These are phyloP conservation scores for Gobius niger DNA, from an alignment of 2,113 vertebrate genomes.

Conservation along the genomic window DNA sequence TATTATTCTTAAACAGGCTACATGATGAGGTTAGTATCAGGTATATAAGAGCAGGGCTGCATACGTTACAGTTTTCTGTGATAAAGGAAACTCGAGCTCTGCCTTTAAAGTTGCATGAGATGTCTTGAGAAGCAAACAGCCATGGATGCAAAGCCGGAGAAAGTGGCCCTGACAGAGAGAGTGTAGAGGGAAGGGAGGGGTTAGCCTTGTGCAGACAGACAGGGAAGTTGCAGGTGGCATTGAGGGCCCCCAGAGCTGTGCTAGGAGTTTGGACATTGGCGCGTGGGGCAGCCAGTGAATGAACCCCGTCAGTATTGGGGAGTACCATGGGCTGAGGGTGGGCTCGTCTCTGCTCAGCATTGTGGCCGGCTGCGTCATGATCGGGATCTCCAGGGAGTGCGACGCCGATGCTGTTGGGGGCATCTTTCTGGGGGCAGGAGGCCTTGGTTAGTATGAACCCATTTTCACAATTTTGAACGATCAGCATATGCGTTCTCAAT, in stretches of 20 bases:
- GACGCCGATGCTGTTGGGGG: constrained; percentile 84
- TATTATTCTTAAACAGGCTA: neutral
- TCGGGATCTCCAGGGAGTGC: constrained; percentile 82
- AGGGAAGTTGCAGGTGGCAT: constrained; percentile 15
- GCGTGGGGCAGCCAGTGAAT: constrained; percentile 66
- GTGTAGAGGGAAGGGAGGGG: constrained; percentile 26
- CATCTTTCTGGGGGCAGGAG: constrained; percentile 83
- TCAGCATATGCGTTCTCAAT: neutral
- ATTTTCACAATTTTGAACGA: neutral
- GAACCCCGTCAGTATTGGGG: constrained; percentile 77
- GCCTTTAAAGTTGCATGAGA: constrained; percentile 78
- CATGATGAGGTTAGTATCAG: constrained; percentile 60
- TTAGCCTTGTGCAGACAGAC: constrained; percentile 4
- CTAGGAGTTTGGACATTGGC: constrained; percentile 1
- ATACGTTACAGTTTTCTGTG: constrained; percentile 50
- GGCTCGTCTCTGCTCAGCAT: constrained; percentile 81
- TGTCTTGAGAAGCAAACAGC: constrained; percentile 33
- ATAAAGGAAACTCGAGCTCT: constrained; percentile 69
- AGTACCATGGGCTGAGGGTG: constrained; percentile 85
- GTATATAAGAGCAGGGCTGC: constrained; percentile 33
- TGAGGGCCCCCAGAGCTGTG: constrained; percentile 21
- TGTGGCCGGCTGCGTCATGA: constrained; percentile 86
- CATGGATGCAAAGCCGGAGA: constrained; percentile 40
- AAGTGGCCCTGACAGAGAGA: constrained; percentile 58
- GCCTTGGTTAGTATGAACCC: constrained; percentile 78